Evolutionary conservation across 1,140 invertebrate genomes (phyloP).

Genomic region (Leptonema lineaticorne): DNA sequence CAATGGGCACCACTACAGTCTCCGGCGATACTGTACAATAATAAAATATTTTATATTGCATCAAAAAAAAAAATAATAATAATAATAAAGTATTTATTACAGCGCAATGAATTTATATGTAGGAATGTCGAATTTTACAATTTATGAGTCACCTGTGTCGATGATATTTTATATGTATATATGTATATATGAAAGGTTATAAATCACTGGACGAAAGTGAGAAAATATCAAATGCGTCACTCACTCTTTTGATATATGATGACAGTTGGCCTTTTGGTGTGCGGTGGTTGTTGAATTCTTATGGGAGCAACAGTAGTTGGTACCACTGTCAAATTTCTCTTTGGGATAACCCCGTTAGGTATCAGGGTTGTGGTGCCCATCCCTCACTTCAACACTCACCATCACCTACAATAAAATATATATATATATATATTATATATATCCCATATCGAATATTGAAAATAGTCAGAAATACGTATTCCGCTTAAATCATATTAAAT

Average conservation of each 20-base stretch:
- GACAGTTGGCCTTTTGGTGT: slow-evolving; percentile 21
- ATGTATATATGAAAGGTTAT: too few species aligned
- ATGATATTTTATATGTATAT: too few species aligned
- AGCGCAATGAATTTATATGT: too few species aligned
- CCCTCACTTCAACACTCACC: slow-evolving; percentile 10
- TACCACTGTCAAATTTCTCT: background rate
- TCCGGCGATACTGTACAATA: slow-evolving; percentile 77
- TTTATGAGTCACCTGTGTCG: too few species aligned
- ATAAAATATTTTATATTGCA: background rate
- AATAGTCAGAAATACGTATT: too few species aligned
- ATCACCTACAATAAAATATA: too few species aligned
- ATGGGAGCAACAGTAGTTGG: background rate
- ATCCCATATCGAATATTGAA: too few species aligned
- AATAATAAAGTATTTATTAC: too few species aligned
- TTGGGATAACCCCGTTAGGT: background rate
- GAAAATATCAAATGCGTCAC: background rate
- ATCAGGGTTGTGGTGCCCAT: slow-evolving; percentile 19
- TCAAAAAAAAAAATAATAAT: slow-evolving; percentile 1
- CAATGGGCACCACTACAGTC: slow-evolving; percentile 83
- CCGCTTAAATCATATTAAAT: too few species aligned
- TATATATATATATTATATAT: too few species aligned
- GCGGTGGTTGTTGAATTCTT: background rate
- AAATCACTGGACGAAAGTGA: background rate
- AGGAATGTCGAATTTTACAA: too few species aligned
- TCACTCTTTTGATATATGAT: slow-evolving; percentile 27